Evolutionary conservation across 2,113 vertebrate genomes (phyloP).

Genomic region (Stomatorhinus ivindoensis): DNA sequence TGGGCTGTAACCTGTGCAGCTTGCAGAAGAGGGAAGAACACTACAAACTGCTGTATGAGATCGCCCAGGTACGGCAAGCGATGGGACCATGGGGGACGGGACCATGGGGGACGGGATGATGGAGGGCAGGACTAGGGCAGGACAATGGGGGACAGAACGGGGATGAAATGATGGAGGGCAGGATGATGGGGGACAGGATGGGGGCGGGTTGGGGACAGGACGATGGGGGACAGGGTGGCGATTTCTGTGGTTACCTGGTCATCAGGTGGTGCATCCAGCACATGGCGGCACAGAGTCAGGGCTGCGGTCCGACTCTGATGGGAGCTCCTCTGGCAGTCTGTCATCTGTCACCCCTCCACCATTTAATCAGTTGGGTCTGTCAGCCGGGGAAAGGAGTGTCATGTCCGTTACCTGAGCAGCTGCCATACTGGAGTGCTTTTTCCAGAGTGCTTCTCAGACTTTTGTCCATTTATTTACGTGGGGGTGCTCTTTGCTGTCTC

Average conservation of each 20-base stretch:
- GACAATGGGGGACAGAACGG: background rate
- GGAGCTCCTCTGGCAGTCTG: background rate
- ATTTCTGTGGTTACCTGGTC: background rate
- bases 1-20: constrained; percentile 98
- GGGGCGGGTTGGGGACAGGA: background rate
- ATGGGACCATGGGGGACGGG: background rate
- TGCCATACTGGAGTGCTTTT: background rate
- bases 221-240: background rate
- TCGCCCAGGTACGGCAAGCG: constrained; percentile 84
- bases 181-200: background rate
- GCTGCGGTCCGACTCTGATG: background rate
- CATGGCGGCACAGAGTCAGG: background rate
- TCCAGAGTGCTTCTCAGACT: background rate
- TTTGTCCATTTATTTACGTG: background rate
- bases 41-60: constrained; percentile 98
- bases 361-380: background rate
- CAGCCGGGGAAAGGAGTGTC: background rate
- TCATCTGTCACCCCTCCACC: background rate
- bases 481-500: background rate
- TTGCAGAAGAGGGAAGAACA: constrained; percentile 97
- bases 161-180: too few relatives aligned
- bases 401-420: background rate
- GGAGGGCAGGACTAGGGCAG: background rate
- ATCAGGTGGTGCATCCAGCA: background rate
- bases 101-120: background rate